phyloP scores from a whole-genome alignment of 2,113 vertebrate species.

The Pandion haliaetus region DNA sequence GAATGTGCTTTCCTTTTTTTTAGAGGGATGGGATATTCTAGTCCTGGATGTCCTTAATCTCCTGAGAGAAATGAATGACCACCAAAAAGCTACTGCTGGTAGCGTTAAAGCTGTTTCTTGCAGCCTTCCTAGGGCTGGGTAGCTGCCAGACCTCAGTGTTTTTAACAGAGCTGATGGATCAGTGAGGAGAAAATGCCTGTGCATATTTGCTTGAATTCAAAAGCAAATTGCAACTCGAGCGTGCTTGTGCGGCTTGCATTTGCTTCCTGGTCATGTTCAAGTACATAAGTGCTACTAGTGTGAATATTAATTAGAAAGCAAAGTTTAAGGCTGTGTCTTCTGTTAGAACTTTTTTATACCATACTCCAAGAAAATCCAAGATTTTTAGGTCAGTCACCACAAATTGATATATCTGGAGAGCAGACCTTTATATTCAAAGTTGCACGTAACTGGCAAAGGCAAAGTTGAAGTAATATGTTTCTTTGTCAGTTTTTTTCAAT shows the following conservation, averaged over 20 bases:
- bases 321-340: not conserved
- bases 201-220: not conserved
- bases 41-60: not conserved
- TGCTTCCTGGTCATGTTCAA: not conserved
- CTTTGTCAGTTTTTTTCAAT: not conserved
- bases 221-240: not conserved
- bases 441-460: not conserved
- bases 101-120: not conserved
- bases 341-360: not conserved
- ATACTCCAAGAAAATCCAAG: not conserved
- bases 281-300: not conserved
- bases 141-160: conserved; percentile 24
- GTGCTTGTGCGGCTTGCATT: not conserved
- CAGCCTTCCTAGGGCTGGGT: not conserved
- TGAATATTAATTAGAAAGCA: not conserved
- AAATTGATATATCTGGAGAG: not conserved
- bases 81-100: not conserved
- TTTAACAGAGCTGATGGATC: not conserved
- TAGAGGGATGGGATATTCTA: not conserved
- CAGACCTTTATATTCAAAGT: not conserved
- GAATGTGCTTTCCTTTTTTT: not conserved
- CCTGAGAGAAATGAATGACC: not conserved
- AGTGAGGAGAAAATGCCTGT: not conserved
- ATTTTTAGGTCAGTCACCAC: not conserved
- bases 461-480: not conserved